phyloP scores from a whole-genome alignment of 2,113 vertebrate species.

The Pristiophorus japonicus region DNA sequence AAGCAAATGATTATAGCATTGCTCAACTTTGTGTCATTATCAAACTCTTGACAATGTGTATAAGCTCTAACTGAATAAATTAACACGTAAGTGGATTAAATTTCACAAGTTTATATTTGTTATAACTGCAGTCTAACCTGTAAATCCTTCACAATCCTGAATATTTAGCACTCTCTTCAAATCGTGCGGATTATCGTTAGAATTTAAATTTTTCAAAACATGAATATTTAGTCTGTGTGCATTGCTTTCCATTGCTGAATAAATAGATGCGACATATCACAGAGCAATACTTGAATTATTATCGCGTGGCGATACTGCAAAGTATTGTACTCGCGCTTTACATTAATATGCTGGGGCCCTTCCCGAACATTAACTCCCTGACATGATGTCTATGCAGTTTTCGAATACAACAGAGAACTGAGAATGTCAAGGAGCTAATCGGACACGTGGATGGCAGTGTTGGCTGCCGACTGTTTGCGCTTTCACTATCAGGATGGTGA shows the following conservation, averaged over 20 bases:
- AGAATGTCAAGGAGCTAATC: too few species aligned
- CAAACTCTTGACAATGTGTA: background rate
- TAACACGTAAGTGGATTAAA: background rate
- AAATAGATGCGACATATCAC: background rate
- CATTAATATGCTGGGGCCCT: background rate
- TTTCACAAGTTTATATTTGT: conserved; percentile 13
- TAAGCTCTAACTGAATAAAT: background rate
- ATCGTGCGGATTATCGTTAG: background rate
- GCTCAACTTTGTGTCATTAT: background rate
- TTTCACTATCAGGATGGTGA: too few species aligned
- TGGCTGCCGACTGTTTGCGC: too few species aligned
- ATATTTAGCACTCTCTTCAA: background rate
- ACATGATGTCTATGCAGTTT: too few species aligned
- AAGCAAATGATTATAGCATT: background rate
- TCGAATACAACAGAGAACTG: too few species aligned
- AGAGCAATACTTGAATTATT: background rate
- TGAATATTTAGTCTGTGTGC: background rate
- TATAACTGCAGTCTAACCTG: too few species aligned
- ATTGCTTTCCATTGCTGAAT: background rate
- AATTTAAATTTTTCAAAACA: background rate
- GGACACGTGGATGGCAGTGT: too few species aligned
- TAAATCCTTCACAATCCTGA: background rate
- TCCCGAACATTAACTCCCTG: background rate
- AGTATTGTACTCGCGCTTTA: background rate
- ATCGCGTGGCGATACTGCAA: background rate